Percentiles rank a stretch among this genome's conserved stretches.
These are phyloP conservation scores for Eriosoma lanigerum DNA, from an alignment of 1,140 invertebrate species.

Conservation along the genomic window DNA sequence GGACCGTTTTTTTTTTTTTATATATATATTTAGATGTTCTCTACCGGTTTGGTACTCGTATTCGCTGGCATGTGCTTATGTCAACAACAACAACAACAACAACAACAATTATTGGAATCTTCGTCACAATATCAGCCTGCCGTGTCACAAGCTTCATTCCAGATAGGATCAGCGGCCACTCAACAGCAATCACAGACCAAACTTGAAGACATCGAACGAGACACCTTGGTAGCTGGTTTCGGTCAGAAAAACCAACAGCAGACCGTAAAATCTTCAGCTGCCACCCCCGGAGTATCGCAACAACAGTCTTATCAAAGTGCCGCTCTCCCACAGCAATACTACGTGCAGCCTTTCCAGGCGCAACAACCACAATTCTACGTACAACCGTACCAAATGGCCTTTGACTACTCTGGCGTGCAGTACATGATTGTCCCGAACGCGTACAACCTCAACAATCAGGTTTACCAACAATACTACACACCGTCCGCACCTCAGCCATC, in stretches of 20 bases:
- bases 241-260: constrained; percentile 6
- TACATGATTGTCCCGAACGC: constrained; percentile 20
- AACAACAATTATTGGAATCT: no score
- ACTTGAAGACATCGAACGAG: constrained; percentile 45
- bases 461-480: constrained; percentile 32
- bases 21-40: constrained; percentile 7
- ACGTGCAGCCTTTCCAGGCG: constrained; percentile 12
- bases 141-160: neutral
- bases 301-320: constrained; percentile 2
- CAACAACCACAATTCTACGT: constrained; percentile 28
- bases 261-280: neutral
- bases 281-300: neutral
- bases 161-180: neutral
- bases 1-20: no score
- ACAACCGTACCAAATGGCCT: constrained; percentile 9
- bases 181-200: constrained; percentile 17
- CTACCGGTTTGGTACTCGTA: neutral
- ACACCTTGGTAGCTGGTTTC: neutral
- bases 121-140: neutral
- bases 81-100: neutral
- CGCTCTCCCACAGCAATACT: neutral
- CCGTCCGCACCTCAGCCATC: neutral
- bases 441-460: neutral
- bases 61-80: constrained; percentile 23
- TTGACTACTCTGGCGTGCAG: constrained; percentile 26